phyloP scores from a whole-genome alignment of 2,888 invertebrate genomes.

The Pseudococcus viburni region DNA sequence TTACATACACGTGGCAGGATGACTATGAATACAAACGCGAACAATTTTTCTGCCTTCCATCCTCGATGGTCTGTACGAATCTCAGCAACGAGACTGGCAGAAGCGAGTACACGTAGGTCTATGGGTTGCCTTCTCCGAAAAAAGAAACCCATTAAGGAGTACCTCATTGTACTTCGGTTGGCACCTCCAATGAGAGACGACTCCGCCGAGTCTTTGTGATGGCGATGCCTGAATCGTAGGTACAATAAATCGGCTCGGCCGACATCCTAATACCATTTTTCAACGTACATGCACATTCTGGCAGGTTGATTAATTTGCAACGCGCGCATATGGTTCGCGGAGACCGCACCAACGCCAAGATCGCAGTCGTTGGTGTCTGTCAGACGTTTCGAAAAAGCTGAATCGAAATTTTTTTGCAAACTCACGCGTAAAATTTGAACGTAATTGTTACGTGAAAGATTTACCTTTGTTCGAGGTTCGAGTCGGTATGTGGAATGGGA shows the following conservation, averaged over 20 bases:
- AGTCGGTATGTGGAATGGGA: neutral
- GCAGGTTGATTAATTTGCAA: slow-evolving; percentile 3
- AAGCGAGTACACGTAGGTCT: neutral
- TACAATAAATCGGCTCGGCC: too few species aligned
- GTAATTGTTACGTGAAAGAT: neutral
- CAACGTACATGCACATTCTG: slow-evolving; percentile 4
- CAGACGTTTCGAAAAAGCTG: neutral
- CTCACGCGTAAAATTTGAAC: slow-evolving; percentile 9
- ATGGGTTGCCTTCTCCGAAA: neutral
- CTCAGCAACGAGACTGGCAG: neutral
- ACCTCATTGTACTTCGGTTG: neutral
- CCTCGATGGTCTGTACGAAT: neutral
- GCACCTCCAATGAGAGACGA: neutral
- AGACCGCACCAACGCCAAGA: neutral
- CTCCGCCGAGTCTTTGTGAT: neutral
- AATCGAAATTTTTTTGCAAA: neutral
- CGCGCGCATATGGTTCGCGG: slow-evolving; percentile 5
- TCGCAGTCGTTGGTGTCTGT: neutral
- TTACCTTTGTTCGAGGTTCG: neutral
- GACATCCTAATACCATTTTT: neutral
- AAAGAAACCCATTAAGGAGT: neutral
- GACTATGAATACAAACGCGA: neutral
- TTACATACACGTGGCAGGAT: slow-evolving; percentile 31
- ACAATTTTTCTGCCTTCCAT: slow-evolving; percentile 2
- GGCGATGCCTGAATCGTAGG: neutral